These are phyloP conservation scores for Ondatra zibethicus DNA, from an alignment of 2,113 vertebrate genomes.

Conservation along the genomic window DNA sequence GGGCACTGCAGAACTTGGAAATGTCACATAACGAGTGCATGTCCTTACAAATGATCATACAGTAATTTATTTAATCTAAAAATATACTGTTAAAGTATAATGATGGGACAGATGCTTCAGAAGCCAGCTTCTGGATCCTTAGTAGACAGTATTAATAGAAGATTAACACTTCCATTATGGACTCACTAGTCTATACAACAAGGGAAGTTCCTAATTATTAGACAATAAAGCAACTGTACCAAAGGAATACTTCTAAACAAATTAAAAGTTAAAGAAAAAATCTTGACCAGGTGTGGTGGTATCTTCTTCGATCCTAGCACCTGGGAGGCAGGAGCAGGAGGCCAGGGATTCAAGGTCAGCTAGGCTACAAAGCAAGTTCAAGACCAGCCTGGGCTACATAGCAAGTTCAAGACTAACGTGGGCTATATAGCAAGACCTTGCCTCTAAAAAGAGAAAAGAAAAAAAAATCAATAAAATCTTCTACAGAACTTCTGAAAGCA, in stretches of 20 bases:
- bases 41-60: constrained; percentile 54
- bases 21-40: neutral
- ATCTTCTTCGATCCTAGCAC: neutral
- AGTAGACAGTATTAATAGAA: constrained; percentile 30
- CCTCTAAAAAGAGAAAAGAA: neutral
- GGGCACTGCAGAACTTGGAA: neutral
- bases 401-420: neutral
- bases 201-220: constrained; percentile 59
- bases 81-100: constrained; percentile 41
- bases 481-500: constrained; percentile 39
- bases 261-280: constrained; percentile 48
- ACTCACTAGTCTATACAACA: constrained; percentile 60
- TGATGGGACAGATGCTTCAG: constrained; percentile 27
- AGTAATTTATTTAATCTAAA: constrained; percentile 51
- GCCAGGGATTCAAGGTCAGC: neutral
- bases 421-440: neutral
- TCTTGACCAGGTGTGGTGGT: neutral
- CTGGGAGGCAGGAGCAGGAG: neutral
- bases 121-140: constrained; percentile 74
- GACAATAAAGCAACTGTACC: constrained; percentile 51
- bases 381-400: neutral
- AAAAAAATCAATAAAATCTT: neutral
- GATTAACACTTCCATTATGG: constrained; percentile 61
- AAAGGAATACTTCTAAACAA: constrained; percentile 55
- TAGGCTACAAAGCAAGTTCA: neutral